These are phyloP conservation scores for Cecropterus lyciades DNA, from an alignment of 1,140 invertebrate genomes.

Conservation along the genomic window DNA sequence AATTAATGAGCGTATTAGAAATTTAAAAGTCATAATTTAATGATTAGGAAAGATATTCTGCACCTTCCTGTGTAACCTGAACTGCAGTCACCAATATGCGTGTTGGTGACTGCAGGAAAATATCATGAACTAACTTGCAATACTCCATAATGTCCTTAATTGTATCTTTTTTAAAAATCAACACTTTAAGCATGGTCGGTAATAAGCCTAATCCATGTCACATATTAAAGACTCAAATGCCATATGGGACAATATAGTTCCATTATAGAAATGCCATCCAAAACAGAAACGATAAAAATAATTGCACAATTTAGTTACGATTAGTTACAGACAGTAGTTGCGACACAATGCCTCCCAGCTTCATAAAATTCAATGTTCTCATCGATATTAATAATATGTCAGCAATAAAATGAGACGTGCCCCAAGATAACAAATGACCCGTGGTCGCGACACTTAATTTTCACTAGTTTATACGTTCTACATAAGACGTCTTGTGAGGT, in stretches of 20 bases:
- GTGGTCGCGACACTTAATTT: slow-evolving; percentile 75
- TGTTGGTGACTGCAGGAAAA: no score
- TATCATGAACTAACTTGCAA: no score
- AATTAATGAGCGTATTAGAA: no score
- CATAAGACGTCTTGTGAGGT: slow-evolving; percentile 76
- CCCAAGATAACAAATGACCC: slow-evolving; percentile 70
- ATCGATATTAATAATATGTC: slow-evolving; percentile 77
- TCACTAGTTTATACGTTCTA: slow-evolving; percentile 76
- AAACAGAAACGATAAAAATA: slow-evolving; percentile 16
- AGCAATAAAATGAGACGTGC: slow-evolving; percentile 76
- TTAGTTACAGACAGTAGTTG: slow-evolving; percentile 42
- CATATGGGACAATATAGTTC: neutral
- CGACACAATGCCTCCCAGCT: slow-evolving; percentile 64
- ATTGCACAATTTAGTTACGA: slow-evolving; percentile 42
- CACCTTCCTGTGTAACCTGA: no score
- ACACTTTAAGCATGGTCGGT: no score
- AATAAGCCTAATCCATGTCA: neutral
- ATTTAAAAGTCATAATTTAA: no score
- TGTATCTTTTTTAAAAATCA: no score
- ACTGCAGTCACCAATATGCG: no score
- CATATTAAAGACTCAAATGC: neutral
- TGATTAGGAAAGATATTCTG: no score
- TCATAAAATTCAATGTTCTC: slow-evolving; percentile 75
- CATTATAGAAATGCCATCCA: neutral
- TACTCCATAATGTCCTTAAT: neutral